Evolutionary conservation across 2,113 vertebrate species (phyloP).

Genomic region (Charina bottae): DNA sequence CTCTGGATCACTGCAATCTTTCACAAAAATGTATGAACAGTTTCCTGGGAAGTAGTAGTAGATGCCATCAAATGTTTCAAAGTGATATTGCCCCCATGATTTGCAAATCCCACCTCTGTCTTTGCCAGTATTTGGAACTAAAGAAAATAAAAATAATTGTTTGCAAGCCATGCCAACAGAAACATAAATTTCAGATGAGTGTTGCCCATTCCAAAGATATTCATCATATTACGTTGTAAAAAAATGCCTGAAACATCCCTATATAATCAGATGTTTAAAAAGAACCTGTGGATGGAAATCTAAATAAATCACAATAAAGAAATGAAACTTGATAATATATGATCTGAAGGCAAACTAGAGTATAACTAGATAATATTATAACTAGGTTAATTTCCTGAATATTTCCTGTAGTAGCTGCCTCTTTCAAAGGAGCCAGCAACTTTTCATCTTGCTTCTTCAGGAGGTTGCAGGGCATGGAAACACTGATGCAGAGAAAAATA

Average conservation of each 20-base stretch:
- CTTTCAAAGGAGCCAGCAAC: background rate
- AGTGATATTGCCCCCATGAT: conserved; percentile 96
- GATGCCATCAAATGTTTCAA: conserved; percentile 97
- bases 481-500: background rate
- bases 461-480: background rate
- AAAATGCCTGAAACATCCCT: background rate
- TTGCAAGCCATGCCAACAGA: conserved; percentile 41
- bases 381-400: background rate
- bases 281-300: background rate
- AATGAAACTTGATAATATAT: background rate
- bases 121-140: conserved; percentile 93
- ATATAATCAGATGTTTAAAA: background rate
- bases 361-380: background rate
- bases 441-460: background rate
- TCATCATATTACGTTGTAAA: background rate
- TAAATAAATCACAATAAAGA: background rate
- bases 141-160: conserved; percentile 52
- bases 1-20: conserved; percentile 87
- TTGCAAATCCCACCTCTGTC: conserved; percentile 95
- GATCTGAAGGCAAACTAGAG: background rate
- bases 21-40: conserved; percentile 96
- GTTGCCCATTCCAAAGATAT: conserved; percentile 14
- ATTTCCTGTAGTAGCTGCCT: background rate
- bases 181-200: conserved; percentile 13
- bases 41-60: conserved; percentile 97